These are phyloP conservation scores for Eugnorisma glareosa DNA, from an alignment of 2,888 invertebrate genomes.

Conservation along the genomic window DNA sequence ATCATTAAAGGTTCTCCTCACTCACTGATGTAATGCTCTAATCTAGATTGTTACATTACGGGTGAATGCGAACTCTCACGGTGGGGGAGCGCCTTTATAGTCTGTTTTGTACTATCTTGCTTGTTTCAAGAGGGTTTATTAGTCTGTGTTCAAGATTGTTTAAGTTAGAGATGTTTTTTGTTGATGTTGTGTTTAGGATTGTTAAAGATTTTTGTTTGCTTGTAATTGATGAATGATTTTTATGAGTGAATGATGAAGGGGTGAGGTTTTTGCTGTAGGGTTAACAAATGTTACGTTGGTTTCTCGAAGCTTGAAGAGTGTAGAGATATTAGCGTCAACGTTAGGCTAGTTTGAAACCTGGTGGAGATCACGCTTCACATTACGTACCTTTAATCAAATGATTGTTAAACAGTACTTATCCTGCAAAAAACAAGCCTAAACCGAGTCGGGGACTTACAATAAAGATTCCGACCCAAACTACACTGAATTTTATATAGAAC, in stretches of 20 bases:
- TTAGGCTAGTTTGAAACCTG: neutral
- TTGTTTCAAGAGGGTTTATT: slow-evolving; percentile 2
- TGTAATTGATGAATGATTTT: slow-evolving; percentile 2
- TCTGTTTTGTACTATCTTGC: slow-evolving; percentile 39
- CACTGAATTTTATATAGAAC: neutral
- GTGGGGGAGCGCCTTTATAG: neutral
- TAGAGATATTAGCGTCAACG: neutral
- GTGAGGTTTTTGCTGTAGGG: neutral
- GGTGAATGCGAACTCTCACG: neutral
- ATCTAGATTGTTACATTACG: neutral
- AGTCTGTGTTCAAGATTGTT: slow-evolving; percentile 30
- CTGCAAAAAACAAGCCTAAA: neutral
- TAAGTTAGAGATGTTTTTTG: neutral
- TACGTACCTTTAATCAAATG: neutral
- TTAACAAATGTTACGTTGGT: neutral
- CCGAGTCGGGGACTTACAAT: neutral
- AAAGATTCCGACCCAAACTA: neutral
- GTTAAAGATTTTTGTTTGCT: slow-evolving; percentile 1
- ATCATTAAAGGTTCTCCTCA: neutral
- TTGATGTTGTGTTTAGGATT: neutral
- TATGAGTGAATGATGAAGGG: neutral
- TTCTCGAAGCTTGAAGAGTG: neutral
- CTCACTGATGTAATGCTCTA: neutral
- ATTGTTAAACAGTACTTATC: neutral
- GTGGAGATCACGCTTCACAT: neutral